phyloP scores from a whole-genome alignment of 2,797 vertebrate species.

The Rhynchonycteris naso region DNA sequence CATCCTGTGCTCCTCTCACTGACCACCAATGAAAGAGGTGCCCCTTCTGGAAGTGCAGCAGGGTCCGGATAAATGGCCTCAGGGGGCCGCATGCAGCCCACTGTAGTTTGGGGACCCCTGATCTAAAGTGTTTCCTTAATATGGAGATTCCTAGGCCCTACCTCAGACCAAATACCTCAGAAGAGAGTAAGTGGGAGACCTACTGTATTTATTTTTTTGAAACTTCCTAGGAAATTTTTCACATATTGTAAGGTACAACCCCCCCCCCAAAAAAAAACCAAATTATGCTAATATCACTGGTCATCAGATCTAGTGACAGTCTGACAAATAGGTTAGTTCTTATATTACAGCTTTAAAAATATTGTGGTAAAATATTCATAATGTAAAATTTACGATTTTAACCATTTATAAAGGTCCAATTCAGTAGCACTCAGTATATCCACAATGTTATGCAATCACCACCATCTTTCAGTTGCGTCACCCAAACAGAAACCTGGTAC shows the following conservation, averaged over 20 bases:
- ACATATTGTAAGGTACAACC: background rate
- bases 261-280: background rate
- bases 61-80: too few species aligned
- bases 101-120: too few species aligned
- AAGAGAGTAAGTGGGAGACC: background rate
- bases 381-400: background rate
- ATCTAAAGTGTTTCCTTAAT: background rate
- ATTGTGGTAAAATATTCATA: background rate
- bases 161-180: background rate
- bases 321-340: background rate
- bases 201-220: background rate
- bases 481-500: background rate
- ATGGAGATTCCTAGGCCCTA: background rate
- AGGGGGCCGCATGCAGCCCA: too few species aligned
- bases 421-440: background rate
- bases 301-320: background rate
- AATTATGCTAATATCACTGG: background rate
- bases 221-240: background rate
- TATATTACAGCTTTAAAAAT: background rate
- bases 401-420: background rate
- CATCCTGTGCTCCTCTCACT: too few species aligned
- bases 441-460: background rate
- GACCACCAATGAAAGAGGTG: too few species aligned
- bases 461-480: background rate
- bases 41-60: too few species aligned